A percentile compares a stretch with the other conserved stretches of the same genome.
These are phyloP conservation scores for Corythornis madagascariensis DNA, from an alignment of 2,113 vertebrate genomes.

Conservation along the genomic window DNA sequence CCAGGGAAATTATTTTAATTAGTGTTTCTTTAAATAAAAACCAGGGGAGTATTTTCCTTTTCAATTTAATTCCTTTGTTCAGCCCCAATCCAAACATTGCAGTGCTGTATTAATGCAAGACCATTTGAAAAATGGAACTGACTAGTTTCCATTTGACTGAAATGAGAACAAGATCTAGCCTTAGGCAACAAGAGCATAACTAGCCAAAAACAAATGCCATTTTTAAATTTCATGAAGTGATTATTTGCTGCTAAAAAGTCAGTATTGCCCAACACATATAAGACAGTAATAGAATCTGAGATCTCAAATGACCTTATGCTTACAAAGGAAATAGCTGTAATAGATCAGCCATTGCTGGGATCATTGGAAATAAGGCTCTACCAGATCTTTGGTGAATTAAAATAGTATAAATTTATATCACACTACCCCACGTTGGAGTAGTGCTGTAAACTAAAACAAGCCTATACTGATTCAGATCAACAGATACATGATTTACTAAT, in stretches of 20 bases:
- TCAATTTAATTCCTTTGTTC: conserved; percentile 35
- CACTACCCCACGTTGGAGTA: not conserved
- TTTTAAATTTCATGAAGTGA: conserved; percentile 65
- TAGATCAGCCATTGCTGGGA: conserved; percentile 23
- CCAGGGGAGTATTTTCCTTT: not conserved
- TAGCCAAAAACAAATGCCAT: conserved; percentile 67
- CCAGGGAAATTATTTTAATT: conserved; percentile 10
- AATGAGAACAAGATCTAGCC: conserved; percentile 64
- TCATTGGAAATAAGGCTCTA: conserved; percentile 21
- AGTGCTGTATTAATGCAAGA: not conserved
- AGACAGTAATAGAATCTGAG: conserved; percentile 60
- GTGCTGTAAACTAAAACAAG: not conserved
- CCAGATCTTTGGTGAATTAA: conserved; percentile 31
- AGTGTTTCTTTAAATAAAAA: conserved; percentile 36
- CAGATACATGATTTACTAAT: conserved; percentile 33
- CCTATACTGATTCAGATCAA: not conserved
- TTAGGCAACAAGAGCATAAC: conserved; percentile 55
- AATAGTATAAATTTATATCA: conserved; percentile 15
- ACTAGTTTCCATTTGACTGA: conserved; percentile 66
- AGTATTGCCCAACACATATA: conserved; percentile 47
- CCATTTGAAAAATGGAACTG: conserved; percentile 63
- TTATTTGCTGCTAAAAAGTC: conserved; percentile 67
- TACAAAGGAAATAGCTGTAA: conserved; percentile 48
- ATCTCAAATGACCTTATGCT: conserved; percentile 52
- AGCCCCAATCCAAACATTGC: conserved; percentile 5